Evolutionary conservation across 2,888 invertebrate genomes (phyloP).

Genomic region (Euzophera pinguis): DNA sequence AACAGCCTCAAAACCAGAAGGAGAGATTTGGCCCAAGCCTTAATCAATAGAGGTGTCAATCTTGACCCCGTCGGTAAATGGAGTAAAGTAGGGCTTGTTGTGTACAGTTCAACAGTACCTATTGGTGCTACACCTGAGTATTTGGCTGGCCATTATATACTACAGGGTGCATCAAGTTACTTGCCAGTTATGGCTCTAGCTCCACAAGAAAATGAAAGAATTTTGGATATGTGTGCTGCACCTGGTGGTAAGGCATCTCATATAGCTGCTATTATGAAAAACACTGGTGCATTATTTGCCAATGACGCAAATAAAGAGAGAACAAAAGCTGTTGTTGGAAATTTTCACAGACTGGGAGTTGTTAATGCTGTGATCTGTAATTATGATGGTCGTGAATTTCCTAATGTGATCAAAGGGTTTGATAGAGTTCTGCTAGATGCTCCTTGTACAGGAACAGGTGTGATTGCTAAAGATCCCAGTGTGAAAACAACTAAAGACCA

Average conservation of each 20-base stretch:
- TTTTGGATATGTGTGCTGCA: conserved; percentile 98
- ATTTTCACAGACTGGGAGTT: conserved; percentile 97
- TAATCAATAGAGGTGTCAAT: conserved; percentile 98
- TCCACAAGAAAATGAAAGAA: conserved; percentile 96
- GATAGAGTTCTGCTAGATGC: conserved; percentile 98
- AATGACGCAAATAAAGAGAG: conserved; percentile 96
- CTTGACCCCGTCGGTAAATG: conserved; percentile 99
- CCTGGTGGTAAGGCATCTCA: conserved; percentile 99
- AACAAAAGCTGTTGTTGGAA: conserved; percentile 95
- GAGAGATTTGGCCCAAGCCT: conserved; percentile 94
- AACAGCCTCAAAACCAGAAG: conserved; percentile 96
- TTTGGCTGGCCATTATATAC: conserved; percentile 97
- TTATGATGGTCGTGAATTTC: conserved; percentile 93
- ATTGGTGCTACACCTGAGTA: conserved; percentile 99
- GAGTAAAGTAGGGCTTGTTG: conserved; percentile 98
- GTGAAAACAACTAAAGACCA: conserved; percentile 96
- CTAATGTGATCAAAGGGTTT: conserved; percentile 92
- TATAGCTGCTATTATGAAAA: conserved; percentile 98
- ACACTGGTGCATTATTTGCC: conserved; percentile 96
- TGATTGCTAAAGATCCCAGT: conserved; percentile 97
- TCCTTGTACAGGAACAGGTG: conserved; percentile 99
- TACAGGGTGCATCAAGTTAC: conserved; percentile 97
- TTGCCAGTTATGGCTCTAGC: conserved; percentile 98
- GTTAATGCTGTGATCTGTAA: conserved; percentile 94
- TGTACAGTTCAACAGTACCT: conserved; percentile 97